Conservation (phyloP, 2,888 invertebrate genomes). For the Steinernema carpocapsae region DNA sequence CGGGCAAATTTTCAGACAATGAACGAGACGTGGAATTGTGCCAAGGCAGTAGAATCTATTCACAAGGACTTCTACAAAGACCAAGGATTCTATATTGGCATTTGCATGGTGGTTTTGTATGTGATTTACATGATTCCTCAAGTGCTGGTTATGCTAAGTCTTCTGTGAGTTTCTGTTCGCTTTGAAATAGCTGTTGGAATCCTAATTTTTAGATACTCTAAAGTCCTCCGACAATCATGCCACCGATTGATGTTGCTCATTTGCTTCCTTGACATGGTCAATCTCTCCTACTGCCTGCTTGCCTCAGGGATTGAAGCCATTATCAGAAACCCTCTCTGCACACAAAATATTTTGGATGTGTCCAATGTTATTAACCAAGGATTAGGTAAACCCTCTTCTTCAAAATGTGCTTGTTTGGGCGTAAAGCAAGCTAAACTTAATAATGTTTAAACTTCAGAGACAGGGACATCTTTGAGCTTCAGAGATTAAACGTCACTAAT, state of each 20-base stretch:
- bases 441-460: too few species aligned
- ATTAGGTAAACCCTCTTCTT: neutral
- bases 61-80: conserved; percentile 21
- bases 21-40: conserved; percentile 8
- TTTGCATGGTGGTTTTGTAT: neutral
- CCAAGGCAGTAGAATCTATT: neutral
- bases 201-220: neutral
- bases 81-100: neutral
- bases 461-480: too few species aligned
- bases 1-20: neutral
- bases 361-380: conserved; percentile 24
- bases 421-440: too few species aligned
- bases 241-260: conserved; percentile 6
- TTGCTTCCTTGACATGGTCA: conserved; percentile 20
- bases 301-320: neutral
- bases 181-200: neutral
- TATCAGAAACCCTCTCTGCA: neutral
- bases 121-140: conserved; percentile 2
- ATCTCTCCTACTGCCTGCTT: conserved; percentile 8
- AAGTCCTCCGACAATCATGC: neutral
- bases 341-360: neutral
- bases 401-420: neutral
- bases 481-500: too few species aligned
- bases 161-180: neutral
- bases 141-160: neutral